phyloP scores from a whole-genome alignment of 2,113 vertebrate genomes.

The Hemicordylus capensis region DNA sequence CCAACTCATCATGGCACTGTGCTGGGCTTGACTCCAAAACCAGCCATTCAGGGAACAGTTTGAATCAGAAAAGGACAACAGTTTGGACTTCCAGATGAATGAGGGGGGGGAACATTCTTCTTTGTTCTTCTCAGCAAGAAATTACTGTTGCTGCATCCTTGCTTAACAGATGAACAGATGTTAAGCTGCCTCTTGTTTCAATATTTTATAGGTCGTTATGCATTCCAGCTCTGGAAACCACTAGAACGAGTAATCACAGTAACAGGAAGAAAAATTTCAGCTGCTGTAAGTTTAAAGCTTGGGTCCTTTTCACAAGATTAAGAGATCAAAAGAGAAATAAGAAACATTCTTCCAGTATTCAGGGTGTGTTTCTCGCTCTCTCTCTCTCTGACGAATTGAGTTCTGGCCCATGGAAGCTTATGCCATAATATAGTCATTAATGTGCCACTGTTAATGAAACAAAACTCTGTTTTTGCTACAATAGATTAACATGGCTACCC shows the following conservation, averaged over 20 bases:
- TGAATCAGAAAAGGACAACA: background rate
- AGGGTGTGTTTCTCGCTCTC: no score
- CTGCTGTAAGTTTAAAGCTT: constrained; percentile 78
- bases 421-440: no score
- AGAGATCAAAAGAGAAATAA: background rate
- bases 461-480: background rate
- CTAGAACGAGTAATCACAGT: constrained; percentile 86
- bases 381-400: no score
- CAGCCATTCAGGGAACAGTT: background rate
- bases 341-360: background rate
- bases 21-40: background rate
- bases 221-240: constrained; percentile 90
- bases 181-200: constrained; percentile 36
- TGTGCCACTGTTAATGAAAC: background rate
- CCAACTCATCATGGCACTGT: background rate
- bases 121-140: background rate
- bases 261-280: constrained; percentile 84
- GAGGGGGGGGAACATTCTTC: background rate
- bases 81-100: background rate
- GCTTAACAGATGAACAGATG: background rate
- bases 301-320: background rate
- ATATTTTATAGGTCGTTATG: constrained; percentile 83
- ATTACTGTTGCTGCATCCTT: background rate
- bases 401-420: background rate
- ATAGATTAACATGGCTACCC: background rate